Evolutionary conservation across 1,140 invertebrate species (phyloP).

Genomic region (Varroa destructor): DNA sequence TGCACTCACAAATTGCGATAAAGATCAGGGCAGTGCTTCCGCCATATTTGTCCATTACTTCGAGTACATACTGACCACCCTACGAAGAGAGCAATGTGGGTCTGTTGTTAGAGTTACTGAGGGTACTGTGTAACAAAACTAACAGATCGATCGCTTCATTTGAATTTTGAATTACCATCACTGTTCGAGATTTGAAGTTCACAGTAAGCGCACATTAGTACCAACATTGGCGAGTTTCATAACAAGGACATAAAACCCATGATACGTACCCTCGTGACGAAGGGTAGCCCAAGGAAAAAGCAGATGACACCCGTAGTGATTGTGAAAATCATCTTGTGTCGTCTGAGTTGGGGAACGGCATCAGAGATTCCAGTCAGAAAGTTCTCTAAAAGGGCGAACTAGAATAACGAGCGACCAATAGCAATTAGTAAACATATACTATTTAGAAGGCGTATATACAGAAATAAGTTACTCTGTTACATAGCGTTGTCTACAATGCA

Average conservation of each 20-base stretch:
- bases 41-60: slow-evolving; percentile 41
- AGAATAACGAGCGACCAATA: slow-evolving; percentile 25
- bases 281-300: slow-evolving; percentile 53
- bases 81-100: slow-evolving; percentile 29
- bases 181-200: too few species aligned
- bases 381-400: slow-evolving; percentile 66
- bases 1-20: slow-evolving; percentile 40
- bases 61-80: slow-evolving; percentile 41
- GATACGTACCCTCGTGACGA: slow-evolving; percentile 35
- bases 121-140: neutral
- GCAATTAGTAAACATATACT: neutral
- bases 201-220: too few species aligned
- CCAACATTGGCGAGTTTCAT: too few species aligned
- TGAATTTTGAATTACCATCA: neutral
- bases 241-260: neutral
- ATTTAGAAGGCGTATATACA: too few species aligned
- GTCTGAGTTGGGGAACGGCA: slow-evolving; percentile 54
- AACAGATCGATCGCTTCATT: neutral
- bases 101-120: neutral
- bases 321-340: slow-evolving; percentile 58
- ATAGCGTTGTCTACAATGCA: too few species aligned
- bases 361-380: slow-evolving; percentile 64
- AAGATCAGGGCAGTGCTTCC: slow-evolving; percentile 37
- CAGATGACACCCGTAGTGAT: slow-evolving; percentile 55
- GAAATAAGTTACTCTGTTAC: too few species aligned